Base-by-base conservation (phyloP, 2,797 vertebrate genomes). In the Melanotaenia pygmaea region DNA sequence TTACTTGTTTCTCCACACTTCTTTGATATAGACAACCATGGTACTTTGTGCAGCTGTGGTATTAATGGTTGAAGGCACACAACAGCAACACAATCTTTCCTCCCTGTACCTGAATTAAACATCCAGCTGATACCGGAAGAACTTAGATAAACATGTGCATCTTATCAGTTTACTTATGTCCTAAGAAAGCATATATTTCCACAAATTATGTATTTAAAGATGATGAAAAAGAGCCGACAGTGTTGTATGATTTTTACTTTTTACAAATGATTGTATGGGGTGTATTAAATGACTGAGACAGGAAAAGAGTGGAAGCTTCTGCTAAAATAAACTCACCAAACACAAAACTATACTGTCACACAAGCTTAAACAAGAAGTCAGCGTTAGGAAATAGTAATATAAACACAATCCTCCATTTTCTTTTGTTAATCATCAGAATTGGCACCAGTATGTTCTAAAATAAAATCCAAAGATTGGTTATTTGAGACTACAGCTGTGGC, bases 271-370 rank as follows among this genome's bases (percentile, higher is more conserved):
- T 37, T 37, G 35, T 12, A 10, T 37, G 10, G 35, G 35, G 35
- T 37, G 4, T 3, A 30, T 45, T 45, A 35, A 50, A 73, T 37
- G 35, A 37, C 35, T 2, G 8, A 37, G 35, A 51, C 65, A 47
- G 59, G 64, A 69, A 51, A 20, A 18, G 57, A 53, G 62, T 70
- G 24, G 76, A 26, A 28, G 30, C 20, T 69, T 68, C 24, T 50
- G 26, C 66, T 71, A 59, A 71, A 75, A 79, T 18, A 64, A 64
- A 77, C 63, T 84, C 84, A 72, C 80, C 22, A 35, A 78, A 78
- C 68, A 78, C 64, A 43, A 45, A 47, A 47, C 5, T 57, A 74
- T 50, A 34, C 59, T 56, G 66, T 78, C 72, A 51, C 22, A 79
- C 20, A 74, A 70, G 83, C 38, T 34, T n/a, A 22, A 82, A 80